Conservation (phyloP, 2,888 invertebrate genomes). For the Slavum lentiscoides region DNA sequence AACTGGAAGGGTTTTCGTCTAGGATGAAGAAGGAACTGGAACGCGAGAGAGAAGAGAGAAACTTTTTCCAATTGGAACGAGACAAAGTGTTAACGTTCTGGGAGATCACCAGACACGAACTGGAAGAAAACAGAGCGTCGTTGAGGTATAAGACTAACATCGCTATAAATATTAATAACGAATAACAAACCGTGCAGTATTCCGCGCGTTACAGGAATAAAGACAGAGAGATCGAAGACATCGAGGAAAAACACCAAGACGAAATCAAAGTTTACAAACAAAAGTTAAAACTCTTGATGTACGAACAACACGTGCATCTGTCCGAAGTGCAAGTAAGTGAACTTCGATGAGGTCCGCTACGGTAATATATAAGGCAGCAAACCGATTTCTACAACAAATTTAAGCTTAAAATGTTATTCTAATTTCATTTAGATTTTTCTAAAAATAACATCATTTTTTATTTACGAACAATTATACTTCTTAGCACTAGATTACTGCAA, state of each 20-base stretch:
- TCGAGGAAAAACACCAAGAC: slow-evolving; percentile 82
- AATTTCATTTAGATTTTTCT: too few relatives aligned
- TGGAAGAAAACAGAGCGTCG: slow-evolving; percentile 80
- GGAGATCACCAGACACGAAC: slow-evolving; percentile 89
- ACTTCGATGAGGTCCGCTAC: too few relatives aligned
- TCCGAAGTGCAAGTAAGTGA: slow-evolving; percentile 70
- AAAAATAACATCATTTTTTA: too few relatives aligned
- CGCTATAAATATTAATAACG: background rate
- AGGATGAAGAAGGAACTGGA: slow-evolving; percentile 88
- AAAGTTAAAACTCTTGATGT: slow-evolving; percentile 89
- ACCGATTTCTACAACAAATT: too few relatives aligned
- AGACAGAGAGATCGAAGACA: slow-evolving; percentile 85
- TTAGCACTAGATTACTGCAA: too few relatives aligned
- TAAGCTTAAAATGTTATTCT: too few relatives aligned
- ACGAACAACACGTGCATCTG: slow-evolving; percentile 84
- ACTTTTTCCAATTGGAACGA: slow-evolving; percentile 92
- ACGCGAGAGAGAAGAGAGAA: slow-evolving; percentile 90
- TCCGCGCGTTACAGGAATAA: slow-evolving; percentile 65
- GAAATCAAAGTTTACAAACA: slow-evolving; percentile 88
- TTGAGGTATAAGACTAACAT: slow-evolving; percentile 61
- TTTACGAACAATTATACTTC: too few relatives aligned
- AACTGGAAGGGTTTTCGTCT: slow-evolving; percentile 79
- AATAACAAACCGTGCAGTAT: background rate
- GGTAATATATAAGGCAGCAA: too few relatives aligned
- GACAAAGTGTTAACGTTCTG: slow-evolving; percentile 93